A percentile compares a stretch with the other conserved stretches of the same genome.
Conservation (phyloP, 2,797 vertebrate genomes). For the Spheniscus humboldti region DNA sequence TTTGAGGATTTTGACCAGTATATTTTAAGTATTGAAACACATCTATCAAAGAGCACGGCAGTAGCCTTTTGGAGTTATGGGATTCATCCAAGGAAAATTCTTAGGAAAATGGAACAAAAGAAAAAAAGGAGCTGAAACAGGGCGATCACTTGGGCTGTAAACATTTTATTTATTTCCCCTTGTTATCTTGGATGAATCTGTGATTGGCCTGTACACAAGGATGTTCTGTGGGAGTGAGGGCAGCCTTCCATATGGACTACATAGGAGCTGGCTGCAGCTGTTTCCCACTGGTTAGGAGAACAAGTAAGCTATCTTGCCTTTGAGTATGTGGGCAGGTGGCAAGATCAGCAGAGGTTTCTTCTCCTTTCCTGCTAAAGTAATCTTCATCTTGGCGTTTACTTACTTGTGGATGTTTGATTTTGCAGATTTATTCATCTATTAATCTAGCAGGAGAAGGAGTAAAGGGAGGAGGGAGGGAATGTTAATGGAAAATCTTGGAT, state of each 20-base stretch:
- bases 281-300: background rate
- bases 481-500: background rate
- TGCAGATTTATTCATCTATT: conserved; percentile 31
- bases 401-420: conserved; percentile 27
- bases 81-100: background rate
- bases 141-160: background rate
- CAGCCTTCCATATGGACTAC: background rate
- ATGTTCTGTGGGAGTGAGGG: background rate
- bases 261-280: background rate
- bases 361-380: background rate
- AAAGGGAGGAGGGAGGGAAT: conserved; percentile 9
- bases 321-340: background rate
- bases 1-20: background rate
- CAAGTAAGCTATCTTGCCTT: background rate
- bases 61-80: background rate
- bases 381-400: background rate
- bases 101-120: background rate
- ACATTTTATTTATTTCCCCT: background rate
- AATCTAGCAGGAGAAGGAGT: background rate
- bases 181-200: background rate
- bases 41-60: background rate
- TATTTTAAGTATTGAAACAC: background rate
- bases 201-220: background rate
- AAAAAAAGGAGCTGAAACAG: background rate
- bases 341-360: background rate